phyloP scores from a whole-genome alignment of 2,797 vertebrate genomes.

The Sebastes glaucus region DNA sequence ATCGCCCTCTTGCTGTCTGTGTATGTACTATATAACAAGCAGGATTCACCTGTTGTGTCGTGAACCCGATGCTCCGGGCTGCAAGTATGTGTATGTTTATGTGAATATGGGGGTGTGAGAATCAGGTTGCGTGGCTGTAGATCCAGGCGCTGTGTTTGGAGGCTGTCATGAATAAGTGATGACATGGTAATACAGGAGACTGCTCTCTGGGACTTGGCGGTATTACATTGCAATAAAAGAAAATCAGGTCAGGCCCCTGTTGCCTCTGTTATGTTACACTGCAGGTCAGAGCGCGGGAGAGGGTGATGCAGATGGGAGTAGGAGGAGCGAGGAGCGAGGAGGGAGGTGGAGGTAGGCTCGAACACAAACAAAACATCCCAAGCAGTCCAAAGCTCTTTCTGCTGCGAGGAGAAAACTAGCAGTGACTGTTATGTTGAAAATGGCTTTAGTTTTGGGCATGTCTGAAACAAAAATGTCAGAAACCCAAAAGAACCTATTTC shows the following conservation, averaged over 20 bases:
- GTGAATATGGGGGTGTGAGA: slow-evolving; percentile 4
- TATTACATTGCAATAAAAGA: slow-evolving; percentile 77
- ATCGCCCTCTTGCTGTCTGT: not conserved
- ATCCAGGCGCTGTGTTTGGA: slow-evolving; percentile 27
- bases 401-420: not conserved
- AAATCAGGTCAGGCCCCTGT: slow-evolving; percentile 75
- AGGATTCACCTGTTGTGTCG: not conserved
- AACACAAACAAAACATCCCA: not conserved
- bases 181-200: slow-evolving; percentile 72
- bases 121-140: not conserved
- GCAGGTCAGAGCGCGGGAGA: slow-evolving; percentile 12
- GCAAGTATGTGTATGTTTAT: not conserved
- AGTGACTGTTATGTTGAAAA: not conserved
- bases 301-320: not conserved
- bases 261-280: slow-evolving; percentile 48
- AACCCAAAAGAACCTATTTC: not conserved
- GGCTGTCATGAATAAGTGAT: slow-evolving; percentile 80
- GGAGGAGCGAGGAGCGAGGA: not conserved
- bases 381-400: not conserved
- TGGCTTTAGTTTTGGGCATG: not conserved
- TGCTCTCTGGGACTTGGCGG: slow-evolving; percentile 60
- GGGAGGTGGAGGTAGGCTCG: not conserved
- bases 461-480: not conserved
- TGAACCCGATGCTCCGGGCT: not conserved
- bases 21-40: not conserved